Evolutionary conservation across 2,797 vertebrate genomes (phyloP), one percentile per base, ranked within the genome.

Genomic region (Etheostoma nigrum): DNA sequence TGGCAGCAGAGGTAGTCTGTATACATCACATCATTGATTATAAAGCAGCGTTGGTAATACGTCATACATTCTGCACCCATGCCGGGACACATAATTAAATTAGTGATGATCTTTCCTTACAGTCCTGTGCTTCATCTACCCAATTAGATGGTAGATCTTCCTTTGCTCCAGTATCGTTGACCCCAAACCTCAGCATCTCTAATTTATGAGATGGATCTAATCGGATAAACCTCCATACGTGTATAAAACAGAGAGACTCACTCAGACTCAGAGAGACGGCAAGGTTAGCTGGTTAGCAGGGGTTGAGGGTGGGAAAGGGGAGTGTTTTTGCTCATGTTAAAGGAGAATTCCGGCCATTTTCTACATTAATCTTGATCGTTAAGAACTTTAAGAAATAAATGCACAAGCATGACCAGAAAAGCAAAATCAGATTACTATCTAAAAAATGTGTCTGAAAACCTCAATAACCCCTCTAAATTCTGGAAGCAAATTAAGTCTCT

Each of bases 1-100:
- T 59, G 78, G 76, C 60, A 55, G 64, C 51, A 14, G 59, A 76
- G 42, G 21, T 78, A 74, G 78, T 86, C 76, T 74, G 72, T 86
- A 87, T 83, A 72, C 77, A 62, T 76, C 74, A 76, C 72, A 54
- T 78, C 73, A 65, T 60, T 9, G 33, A 49, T 76, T 77, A 70
- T 58, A 52, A 62, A 74, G 73, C 47, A 25, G 42, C 49, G 16
- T 2, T 53, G 4, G 16, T 23, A 18, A 42, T 66, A 53, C 40
- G 21, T 67, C 60, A 55, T 48, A 27, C 25, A 1, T 30, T 45
- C 25, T 45, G 58, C 76, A 57, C 62, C 51, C 49, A 52, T 11
- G n/a, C 53, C 3, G 4, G 3, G 16, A 53, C 4, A 60, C 40
- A 52, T 5, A 78, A 84, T 81, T 23, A 58, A 70, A 82, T 88